Conservation (phyloP, 2,888 invertebrate genomes). For the Orchesellides sinensis region DNA sequence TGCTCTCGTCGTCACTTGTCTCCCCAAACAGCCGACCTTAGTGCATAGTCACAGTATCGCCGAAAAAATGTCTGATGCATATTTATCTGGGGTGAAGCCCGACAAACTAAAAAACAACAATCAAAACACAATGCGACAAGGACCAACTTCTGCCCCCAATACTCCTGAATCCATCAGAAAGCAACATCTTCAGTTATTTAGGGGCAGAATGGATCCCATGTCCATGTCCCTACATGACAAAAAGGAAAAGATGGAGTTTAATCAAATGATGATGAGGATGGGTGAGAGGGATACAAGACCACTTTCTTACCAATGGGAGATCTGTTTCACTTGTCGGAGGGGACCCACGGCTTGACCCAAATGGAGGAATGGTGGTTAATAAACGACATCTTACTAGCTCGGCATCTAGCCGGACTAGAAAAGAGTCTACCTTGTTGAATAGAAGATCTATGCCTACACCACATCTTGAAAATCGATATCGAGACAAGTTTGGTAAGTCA, state of each 20-base stretch:
- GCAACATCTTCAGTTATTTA: constrained; percentile 69
- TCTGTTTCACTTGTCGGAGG: constrained; percentile 59
- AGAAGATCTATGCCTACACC: constrained; percentile 74
- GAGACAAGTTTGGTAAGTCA: constrained; percentile 72
- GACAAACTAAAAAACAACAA: constrained; percentile 70
- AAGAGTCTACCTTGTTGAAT: constrained; percentile 71
- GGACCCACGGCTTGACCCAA: constrained; percentile 57
- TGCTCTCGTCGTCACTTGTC: constrained; percentile 56
- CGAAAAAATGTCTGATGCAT: constrained; percentile 71
- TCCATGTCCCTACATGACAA: constrained; percentile 64
- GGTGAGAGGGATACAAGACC: constrained; percentile 69
- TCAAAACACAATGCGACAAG: constrained; percentile 67
- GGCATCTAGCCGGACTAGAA: constrained; percentile 61
- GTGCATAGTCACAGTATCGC: constrained; percentile 59
- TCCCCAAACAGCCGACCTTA: constrained; percentile 57
- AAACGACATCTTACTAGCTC: constrained; percentile 72
- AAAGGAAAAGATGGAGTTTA: constrained; percentile 73
- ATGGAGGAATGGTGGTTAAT: constrained; percentile 66
- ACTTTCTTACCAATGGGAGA: constrained; percentile 72
- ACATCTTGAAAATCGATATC: constrained; percentile 71
- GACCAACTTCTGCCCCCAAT: constrained; percentile 73
- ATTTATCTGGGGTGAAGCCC: constrained; percentile 70
- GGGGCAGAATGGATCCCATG: constrained; percentile 69
- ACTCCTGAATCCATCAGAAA: constrained; percentile 73
- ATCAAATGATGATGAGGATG: constrained; percentile 74